Evolutionary conservation across 2,797 vertebrate species (phyloP), one percentile per base, ranked within the genome.

Genomic region (Oreochromis mossambicus): DNA sequence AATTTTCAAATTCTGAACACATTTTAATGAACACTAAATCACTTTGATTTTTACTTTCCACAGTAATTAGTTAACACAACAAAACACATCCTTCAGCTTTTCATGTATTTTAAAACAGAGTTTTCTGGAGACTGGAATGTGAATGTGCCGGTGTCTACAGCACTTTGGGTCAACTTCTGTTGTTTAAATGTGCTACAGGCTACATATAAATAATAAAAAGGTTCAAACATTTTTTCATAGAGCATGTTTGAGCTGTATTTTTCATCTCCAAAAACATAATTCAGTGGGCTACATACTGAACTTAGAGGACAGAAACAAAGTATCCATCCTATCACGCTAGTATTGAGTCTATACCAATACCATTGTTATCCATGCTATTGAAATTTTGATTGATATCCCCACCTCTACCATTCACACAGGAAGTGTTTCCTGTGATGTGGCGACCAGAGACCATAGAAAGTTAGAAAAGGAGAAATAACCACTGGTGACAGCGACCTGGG

Each of bases 1-100:
- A n/a, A 63, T 36, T 63, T n/a, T 63, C 5, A 63, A 63, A 36
- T 63, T 36, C 58, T 63, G 58, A 63, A 63, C 32, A 63, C 6
- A 2, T 63, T 63, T 63, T 63, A 63, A 63, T 63, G 58, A 63
- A 63, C 32, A 63, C 58, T 63, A n/a, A 63, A 63, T 63, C 32
- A 36, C 19, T 63, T n/a, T 63, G 10, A 63, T 63, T 63, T n/a
- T 36, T 12, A n/a, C 58, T 63, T 36, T 63, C 58, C 58, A 63
- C 32, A 63, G 32, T 36, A 63, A 63, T 63, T 63, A n/a, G 58
- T 63, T 36, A 63, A n/a, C 19, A 63, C n/a, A 63, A 63, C 58
- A 36, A 36, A 63, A 13, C 58, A 63, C 19, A 63, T 10, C 10
- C 58, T 36, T 36, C 10, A 36, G 32, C 58, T 63, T 36, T 63